These are phyloP conservation scores for Gisinianus flammeolus DNA, from an alignment of 2,888 invertebrate species.

Conservation along the genomic window DNA sequence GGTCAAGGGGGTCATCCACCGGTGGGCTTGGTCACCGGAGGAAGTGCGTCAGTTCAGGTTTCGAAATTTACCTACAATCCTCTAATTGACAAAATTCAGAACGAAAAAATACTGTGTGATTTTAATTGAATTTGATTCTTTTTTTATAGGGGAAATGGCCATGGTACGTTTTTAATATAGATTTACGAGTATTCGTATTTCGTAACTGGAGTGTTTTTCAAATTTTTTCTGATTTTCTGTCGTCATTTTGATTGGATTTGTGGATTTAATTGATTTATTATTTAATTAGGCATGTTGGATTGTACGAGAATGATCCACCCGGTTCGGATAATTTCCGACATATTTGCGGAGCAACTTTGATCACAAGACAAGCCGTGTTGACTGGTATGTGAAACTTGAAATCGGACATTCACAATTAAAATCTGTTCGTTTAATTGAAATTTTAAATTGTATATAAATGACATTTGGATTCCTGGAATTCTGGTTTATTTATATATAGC, in stretches of 20 bases:
- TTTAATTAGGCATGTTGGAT: conserved; percentile 48
- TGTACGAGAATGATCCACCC: conserved; percentile 43
- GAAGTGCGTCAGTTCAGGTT: conserved; percentile 30
- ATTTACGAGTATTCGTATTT: too few relatives aligned
- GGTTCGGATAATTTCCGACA: conserved; percentile 32
- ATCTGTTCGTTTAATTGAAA: not conserved
- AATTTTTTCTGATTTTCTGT: too few relatives aligned
- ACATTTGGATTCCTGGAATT: too few relatives aligned
- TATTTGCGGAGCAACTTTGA: conserved; percentile 47
- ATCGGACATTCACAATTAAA: not conserved
- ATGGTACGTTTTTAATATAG: too few relatives aligned
- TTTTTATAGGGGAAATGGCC: conserved; percentile 46
- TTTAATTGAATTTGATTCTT: not conserved
- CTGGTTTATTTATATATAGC: conserved; percentile 22
- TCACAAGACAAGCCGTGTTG: conserved; percentile 37
- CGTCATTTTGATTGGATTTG: too few relatives aligned
- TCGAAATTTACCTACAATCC: too few relatives aligned
- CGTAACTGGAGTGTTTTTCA: too few relatives aligned
- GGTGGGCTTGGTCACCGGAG: conserved; percentile 37
- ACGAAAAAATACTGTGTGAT: too few relatives aligned
- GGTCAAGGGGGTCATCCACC: conserved; percentile 40
- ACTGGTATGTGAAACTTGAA: conserved; percentile 33
- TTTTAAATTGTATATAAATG: too few relatives aligned
- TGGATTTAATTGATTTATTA: too few relatives aligned
- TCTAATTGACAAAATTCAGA: too few relatives aligned